Percentiles rank a stretch among this genome's conserved stretches.
Evolutionary conservation across 2,888 invertebrate species (phyloP).

Genomic region (Sesamia inferens): DNA sequence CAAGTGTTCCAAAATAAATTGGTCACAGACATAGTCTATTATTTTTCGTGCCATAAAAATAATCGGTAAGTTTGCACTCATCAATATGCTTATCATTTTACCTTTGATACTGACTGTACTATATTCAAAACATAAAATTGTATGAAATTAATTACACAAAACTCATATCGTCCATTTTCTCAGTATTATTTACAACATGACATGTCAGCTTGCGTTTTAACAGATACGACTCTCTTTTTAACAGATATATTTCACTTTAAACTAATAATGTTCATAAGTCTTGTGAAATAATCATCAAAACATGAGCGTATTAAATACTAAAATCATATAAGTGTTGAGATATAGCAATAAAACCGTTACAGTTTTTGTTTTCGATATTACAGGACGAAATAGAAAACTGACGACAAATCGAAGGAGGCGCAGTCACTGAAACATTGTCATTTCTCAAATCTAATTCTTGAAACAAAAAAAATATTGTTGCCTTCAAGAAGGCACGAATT

Average conservation of each 20-base stretch:
- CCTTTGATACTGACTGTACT: slow-evolving; percentile 26
- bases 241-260: too few relatives aligned
- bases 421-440: too few relatives aligned
- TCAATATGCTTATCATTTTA: neutral
- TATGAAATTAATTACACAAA: slow-evolving; percentile 25
- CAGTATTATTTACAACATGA: slow-evolving; percentile 48
- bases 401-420: too few relatives aligned
- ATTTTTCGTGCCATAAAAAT: slow-evolving; percentile 2
- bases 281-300: slow-evolving; percentile 10
- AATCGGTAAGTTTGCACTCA: slow-evolving; percentile 5
- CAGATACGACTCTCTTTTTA: neutral
- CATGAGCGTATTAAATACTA: neutral
- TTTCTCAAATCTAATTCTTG: too few relatives aligned
- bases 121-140: slow-evolving; percentile 15
- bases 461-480: too few relatives aligned
- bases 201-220: slow-evolving; percentile 48
- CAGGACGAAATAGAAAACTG: too few relatives aligned
- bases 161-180: slow-evolving; percentile 38
- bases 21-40: neutral
- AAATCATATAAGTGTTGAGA: slow-evolving; percentile 4
- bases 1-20: slow-evolving; percentile 13
- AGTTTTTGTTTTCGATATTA: neutral
- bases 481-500: too few relatives aligned
- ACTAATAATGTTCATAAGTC: neutral
- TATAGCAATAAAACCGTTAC: neutral